A percentile compares a stretch with the other conserved stretches of the same genome.
Conservation (phyloP, 1,140 invertebrate genomes). For the Lepidurus packardi region DNA sequence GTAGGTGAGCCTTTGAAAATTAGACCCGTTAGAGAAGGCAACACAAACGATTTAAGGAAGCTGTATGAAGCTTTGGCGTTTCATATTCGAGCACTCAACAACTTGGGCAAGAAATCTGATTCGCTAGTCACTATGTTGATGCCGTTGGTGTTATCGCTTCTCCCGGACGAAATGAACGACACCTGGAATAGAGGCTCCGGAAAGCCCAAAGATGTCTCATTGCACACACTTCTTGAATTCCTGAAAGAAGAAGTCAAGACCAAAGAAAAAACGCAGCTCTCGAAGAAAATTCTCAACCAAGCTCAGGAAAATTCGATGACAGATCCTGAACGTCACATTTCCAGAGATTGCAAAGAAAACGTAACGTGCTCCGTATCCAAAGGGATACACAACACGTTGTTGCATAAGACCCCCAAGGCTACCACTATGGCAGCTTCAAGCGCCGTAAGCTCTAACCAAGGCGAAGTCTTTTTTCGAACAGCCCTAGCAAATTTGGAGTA, state of each 20-base stretch:
- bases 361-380: background rate
- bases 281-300: background rate
- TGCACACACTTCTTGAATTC: background rate
- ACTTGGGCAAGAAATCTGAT: background rate
- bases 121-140: conserved; percentile 22
- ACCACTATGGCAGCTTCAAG: background rate
- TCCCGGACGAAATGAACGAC: conserved; percentile 22
- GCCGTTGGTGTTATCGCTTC: background rate
- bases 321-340: background rate
- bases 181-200: background rate
- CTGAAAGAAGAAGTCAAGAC: conserved; percentile 4
- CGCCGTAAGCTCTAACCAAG: background rate
- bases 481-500: background rate
- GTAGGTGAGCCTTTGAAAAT: background rate
- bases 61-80: conserved; percentile 24
- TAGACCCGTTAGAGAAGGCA: background rate
- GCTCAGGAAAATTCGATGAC: background rate
- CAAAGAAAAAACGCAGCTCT: conserved; percentile 12
- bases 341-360: background rate
- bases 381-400: background rate
- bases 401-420: background rate
- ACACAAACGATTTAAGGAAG: background rate
- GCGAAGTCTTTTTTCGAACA: background rate
- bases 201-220: conserved; percentile 4
- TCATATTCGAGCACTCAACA: conserved; percentile 6